Evolutionary conservation across 2,888 invertebrate genomes (phyloP).

Genomic region (Amiota minor): DNA sequence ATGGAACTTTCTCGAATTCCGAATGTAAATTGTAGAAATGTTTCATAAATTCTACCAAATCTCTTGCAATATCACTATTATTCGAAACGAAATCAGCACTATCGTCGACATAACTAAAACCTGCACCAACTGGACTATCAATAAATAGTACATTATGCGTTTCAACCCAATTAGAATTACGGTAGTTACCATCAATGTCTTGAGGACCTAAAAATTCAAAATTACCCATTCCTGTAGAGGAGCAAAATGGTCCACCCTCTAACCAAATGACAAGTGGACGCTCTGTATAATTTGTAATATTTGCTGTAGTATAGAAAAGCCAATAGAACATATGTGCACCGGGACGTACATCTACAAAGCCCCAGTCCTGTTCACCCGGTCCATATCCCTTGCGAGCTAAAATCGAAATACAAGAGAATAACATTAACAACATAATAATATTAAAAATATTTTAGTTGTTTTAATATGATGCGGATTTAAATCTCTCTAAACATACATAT

Average conservation of each 20-base stretch:
- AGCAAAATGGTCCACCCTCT: conserved; percentile 88
- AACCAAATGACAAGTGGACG: conserved; percentile 87
- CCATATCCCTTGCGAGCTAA: conserved; percentile 73
- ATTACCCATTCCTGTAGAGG: conserved; percentile 86
- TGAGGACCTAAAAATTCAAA: conserved; percentile 87
- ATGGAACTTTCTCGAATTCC: conserved; percentile 80
- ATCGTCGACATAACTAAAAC: conserved; percentile 84
- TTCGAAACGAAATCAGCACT: conserved; percentile 74
- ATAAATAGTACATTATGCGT: conserved; percentile 87
- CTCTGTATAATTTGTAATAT: conserved; percentile 76
- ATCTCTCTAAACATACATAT: too few relatives aligned
- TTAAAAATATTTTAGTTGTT: too few relatives aligned
- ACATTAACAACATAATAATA: too few relatives aligned
- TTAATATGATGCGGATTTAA: too few relatives aligned
- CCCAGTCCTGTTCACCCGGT: conserved; percentile 80
- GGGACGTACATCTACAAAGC: conserved; percentile 80
- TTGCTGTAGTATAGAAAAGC: conserved; percentile 83
- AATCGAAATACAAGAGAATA: background rate
- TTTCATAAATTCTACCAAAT: conserved; percentile 82
- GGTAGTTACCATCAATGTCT: conserved; percentile 78
- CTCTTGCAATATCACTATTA: conserved; percentile 80
- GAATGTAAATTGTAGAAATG: conserved; percentile 80
- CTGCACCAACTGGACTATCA: conserved; percentile 91
- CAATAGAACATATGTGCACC: conserved; percentile 90
- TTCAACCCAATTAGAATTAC: conserved; percentile 83